Evolutionary conservation across 2,797 vertebrate genomes (phyloP), one percentile per base, ranked within the genome.

Genomic region (Pseudopleuronectes americanus): DNA sequence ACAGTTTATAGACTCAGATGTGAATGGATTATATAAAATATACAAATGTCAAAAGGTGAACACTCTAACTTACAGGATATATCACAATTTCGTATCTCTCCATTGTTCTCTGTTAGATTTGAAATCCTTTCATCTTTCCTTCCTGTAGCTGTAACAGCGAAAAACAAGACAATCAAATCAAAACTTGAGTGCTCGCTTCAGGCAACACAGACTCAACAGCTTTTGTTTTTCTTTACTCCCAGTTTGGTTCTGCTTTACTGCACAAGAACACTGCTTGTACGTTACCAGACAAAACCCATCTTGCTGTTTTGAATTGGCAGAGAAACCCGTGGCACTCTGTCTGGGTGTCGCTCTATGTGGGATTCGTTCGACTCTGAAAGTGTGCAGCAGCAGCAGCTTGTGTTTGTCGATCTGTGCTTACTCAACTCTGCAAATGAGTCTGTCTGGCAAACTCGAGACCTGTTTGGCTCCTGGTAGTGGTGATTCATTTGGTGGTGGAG

Each of bases 351-450:
- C 54, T 71, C 63, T 63, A 70, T 68, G 23, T 52, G 41, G 33
- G 31, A 28, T 57, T 57, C 0, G 14, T 21, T 56, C 7, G 21
- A 55, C 67, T 74, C 4, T 74, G 62, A 60, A 48, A 57, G 53
- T 57, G 48, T 64, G 68, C 63, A 67, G 66, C 81, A 86, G 83
- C 69, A 68, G 66, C 81, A 86, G 83, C 69, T 89, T 89, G 75
- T 87, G 79, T 89, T 90, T 87, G 77, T 84, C 66, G 66, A 55
- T 75, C 74, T 81, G 70, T 80, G 71, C 68, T 81, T 74, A 73
- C 65, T 78, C 70, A 64, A 36, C 41, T 65, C 57, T 74, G 68
- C 71, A 79, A 84, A 85, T 80, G 64, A 81, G 33, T 33, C 72
- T 48, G 68, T 45, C 45, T 74, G 60, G 51, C 54, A 38, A 58